Evolutionary conservation across 1,140 invertebrate genomes (phyloP).

Genomic region (Dreissena polymorpha): DNA sequence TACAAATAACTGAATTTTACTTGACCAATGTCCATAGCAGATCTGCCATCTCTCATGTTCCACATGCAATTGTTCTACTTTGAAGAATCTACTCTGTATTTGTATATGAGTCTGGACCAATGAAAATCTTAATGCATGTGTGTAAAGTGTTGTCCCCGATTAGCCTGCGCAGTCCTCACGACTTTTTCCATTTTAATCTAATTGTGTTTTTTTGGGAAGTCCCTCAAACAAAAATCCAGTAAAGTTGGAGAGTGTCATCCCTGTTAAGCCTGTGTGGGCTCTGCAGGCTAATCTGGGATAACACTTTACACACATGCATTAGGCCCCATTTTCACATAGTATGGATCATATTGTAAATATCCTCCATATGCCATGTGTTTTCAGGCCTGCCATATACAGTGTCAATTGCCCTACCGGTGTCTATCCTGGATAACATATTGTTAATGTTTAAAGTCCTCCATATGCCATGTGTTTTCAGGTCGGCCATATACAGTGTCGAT

Average conservation of each 20-base stretch:
- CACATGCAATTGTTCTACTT: too few relatives aligned
- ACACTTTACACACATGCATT: too few relatives aligned
- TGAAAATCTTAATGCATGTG: too few relatives aligned
- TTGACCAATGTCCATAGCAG: too few relatives aligned
- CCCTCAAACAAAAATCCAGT: neutral
- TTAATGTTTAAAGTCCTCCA: too few relatives aligned
- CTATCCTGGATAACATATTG: slow-evolving; percentile 97
- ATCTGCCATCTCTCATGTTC: too few relatives aligned
- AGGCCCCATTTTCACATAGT: neutral
- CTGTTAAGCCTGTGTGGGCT: neutral
- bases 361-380: slow-evolving; percentile 27
- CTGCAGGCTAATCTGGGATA: neutral
- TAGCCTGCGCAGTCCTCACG: neutral
- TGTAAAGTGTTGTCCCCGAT: too few relatives aligned
- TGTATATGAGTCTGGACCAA: too few relatives aligned
- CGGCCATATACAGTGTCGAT: slow-evolving; percentile 89
- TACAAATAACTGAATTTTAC: too few relatives aligned
- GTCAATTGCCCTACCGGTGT: slow-evolving; percentile 96
- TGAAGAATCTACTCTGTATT: too few relatives aligned
- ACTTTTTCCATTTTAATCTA: too few relatives aligned
- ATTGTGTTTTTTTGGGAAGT: too few relatives aligned
- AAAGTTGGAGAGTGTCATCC: neutral
- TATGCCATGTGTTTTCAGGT: slow-evolving; percentile 68
- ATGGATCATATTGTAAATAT: neutral
- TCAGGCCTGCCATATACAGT: slow-evolving; percentile 83